These are phyloP conservation scores for Amphipoea lucens DNA, from an alignment of 2,888 invertebrate genomes.

Conservation along the genomic window DNA sequence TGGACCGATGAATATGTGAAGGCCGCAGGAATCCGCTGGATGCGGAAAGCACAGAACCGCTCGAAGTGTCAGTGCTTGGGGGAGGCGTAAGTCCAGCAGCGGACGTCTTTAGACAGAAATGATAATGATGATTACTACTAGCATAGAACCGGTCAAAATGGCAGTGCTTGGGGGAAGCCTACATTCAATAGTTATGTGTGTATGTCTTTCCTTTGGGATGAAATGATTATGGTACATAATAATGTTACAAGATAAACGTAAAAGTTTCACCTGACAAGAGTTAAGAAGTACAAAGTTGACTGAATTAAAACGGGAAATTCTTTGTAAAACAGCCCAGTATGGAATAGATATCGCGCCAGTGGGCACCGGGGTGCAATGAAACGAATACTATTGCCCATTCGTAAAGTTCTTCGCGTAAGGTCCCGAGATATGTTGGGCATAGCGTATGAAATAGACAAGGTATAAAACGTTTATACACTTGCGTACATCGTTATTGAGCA, in stretches of 20 bases:
- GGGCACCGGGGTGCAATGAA: conserved; percentile 79
- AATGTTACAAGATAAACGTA: background rate
- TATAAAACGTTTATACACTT: background rate
- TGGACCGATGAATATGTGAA: no score
- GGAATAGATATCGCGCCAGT: conserved; percentile 65
- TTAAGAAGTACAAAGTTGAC: conserved; percentile 18
- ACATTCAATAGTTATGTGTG: no score
- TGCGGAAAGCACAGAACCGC: no score
- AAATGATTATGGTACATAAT: no score
- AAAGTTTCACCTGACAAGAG: background rate
- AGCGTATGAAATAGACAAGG: conserved; percentile 35
- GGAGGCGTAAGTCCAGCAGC: no score
- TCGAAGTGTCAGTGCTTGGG: no score
- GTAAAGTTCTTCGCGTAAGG: conserved; percentile 71
- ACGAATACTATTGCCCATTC: conserved; percentile 78
- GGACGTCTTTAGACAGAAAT: no score
- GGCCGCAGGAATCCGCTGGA: no score
- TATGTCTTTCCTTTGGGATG: no score
- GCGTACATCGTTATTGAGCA: background rate
- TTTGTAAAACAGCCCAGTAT: conserved; percentile 31
- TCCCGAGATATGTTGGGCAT: conserved; percentile 40
- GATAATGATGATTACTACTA: no score
- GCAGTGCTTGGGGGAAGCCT: no score
- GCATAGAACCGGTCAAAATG: no score
- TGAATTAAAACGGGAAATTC: conserved; percentile 48